Evolutionary conservation across 2,797 vertebrate genomes (phyloP).

Genomic region (Oreochromis grahami): DNA sequence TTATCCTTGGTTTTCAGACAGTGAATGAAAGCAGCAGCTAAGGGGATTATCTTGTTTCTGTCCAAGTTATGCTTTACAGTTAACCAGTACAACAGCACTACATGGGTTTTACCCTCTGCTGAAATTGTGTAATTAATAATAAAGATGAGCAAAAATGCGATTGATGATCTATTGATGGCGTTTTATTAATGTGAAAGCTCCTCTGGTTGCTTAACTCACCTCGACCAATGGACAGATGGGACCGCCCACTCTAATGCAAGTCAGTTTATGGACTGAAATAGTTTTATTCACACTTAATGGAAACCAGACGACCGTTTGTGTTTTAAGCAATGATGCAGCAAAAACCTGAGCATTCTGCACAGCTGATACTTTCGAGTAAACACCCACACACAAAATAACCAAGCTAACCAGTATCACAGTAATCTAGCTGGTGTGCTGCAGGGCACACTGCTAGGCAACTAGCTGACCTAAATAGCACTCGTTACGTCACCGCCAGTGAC

Average conservation of each 20-base stretch:
- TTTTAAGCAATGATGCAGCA: not conserved
- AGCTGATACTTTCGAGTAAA: not conserved
- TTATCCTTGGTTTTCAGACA: conserved; percentile 58
- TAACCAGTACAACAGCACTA: not conserved
- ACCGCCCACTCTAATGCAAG: not conserved
- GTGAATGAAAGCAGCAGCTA: conserved; percentile 56
- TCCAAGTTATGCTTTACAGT: conserved; percentile 42
- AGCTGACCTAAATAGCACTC: conserved; percentile 75
- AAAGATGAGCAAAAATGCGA: not conserved
- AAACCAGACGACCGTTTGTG: not conserved
- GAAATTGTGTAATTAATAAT: not conserved
- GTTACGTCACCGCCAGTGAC: conserved; percentile 64
- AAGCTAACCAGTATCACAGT: conserved; percentile 52
- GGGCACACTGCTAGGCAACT: conserved; percentile 73
- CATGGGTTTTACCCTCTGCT: not conserved
- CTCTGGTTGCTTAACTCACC: not conserved
- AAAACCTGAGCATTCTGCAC: not conserved
- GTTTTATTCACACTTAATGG: not conserved
- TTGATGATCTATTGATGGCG: not conserved
- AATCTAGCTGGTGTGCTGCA: conserved; percentile 61
- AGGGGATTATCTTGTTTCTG: conserved; percentile 59
- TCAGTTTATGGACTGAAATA: not conserved
- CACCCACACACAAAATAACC: not conserved
- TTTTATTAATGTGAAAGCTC: not conserved
- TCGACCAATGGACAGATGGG: not conserved